Conservation (phyloP, 1,140 invertebrate species). For the Carposina sasakii region DNA sequence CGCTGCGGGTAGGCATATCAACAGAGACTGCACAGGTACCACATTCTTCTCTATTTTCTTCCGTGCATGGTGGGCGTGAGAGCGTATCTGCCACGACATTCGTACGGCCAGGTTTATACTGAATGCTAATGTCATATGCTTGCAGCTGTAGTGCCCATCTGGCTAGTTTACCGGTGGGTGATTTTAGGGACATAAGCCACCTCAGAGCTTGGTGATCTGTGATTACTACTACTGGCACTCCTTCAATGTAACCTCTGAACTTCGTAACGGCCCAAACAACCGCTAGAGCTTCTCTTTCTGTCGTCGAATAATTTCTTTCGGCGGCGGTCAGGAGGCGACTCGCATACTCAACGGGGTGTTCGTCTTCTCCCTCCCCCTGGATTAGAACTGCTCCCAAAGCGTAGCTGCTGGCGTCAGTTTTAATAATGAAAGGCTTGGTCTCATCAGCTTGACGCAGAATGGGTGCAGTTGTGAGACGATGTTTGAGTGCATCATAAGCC, state of each 20-base stretch:
- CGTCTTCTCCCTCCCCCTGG: conserved; percentile 35
- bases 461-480: neutral
- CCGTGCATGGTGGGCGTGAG: conserved; percentile 16
- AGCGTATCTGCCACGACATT: conserved; percentile 33
- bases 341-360: conserved; percentile 59
- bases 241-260: conserved; percentile 50
- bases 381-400: conserved; percentile 34
- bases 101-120: conserved; percentile 29
- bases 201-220: conserved; percentile 64
- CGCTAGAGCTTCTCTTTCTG: conserved; percentile 64
- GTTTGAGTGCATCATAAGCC: conserved; percentile 2
- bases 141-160: conserved; percentile 64
- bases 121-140: conserved; percentile 36
- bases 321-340: conserved; percentile 37
- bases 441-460: conserved; percentile 17
- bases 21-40: conserved; percentile 12
- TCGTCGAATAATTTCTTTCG: conserved; percentile 62
- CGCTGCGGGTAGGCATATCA: conserved; percentile 8
- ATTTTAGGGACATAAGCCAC: conserved; percentile 61
- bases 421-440: conserved; percentile 24
- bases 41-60: neutral
- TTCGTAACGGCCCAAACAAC: conserved; percentile 60
- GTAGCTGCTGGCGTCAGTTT: conserved; percentile 36
- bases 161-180: conserved; percentile 43
- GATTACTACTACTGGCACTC: conserved; percentile 16